These are phyloP conservation scores for Carassius carassius DNA, from an alignment of 2,113 vertebrate species.

Conservation along the genomic window DNA sequence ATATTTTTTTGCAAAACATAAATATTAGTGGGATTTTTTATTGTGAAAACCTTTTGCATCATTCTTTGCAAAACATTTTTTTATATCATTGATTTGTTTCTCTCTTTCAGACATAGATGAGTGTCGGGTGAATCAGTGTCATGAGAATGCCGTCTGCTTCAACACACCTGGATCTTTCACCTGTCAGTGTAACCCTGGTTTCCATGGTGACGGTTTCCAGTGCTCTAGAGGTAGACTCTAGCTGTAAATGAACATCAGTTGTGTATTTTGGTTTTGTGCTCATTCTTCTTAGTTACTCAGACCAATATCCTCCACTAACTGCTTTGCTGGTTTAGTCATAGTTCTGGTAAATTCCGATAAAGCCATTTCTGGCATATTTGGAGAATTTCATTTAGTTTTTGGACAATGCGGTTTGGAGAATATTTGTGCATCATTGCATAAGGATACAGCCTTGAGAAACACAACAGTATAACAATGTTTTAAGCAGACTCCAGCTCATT, in stretches of 20 bases:
- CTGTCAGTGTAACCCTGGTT: constrained; percentile 85
- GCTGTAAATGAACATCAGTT: neutral
- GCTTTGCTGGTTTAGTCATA: neutral
- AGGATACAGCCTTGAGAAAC: too few species aligned
- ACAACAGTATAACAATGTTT: too few species aligned
- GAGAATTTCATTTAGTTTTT: neutral
- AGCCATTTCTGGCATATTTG: neutral
- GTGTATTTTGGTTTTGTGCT: neutral
- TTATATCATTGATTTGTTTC: neutral
- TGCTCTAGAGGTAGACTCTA: constrained; percentile 72
- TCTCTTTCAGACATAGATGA: constrained; percentile 83
- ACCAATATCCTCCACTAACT: neutral
- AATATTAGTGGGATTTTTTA: too few species aligned
- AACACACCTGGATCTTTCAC: constrained; percentile 87
- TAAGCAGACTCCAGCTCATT: too few species aligned
- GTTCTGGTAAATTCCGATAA: neutral
- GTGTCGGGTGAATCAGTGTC: constrained; percentile 80
- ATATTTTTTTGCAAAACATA: too few species aligned
- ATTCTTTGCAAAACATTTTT: neutral
- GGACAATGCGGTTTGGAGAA: neutral
- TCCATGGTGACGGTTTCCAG: constrained; percentile 84
- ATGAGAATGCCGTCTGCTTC: constrained; percentile 82
- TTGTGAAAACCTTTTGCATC: too few species aligned
- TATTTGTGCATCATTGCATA: neutral
- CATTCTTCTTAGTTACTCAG: neutral